Base-by-base conservation (phyloP, 2,113 vertebrate genomes). In the Atlantisia rogersi region DNA sequence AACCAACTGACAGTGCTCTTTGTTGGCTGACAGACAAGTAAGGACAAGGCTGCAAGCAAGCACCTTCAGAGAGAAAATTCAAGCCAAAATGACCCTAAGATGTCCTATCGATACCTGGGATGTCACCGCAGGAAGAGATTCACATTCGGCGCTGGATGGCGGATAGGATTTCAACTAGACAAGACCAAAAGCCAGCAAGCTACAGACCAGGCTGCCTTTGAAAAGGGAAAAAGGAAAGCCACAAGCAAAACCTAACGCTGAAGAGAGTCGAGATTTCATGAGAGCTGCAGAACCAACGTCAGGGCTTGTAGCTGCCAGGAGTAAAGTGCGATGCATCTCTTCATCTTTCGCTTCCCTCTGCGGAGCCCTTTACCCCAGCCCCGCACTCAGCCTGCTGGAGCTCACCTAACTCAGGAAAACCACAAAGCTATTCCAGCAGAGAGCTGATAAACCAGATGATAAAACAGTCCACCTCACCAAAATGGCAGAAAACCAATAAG, bases 401-500 rank as follows among this genome's bases (percentile, higher is more conserved):
- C 25, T 25, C 17, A 11, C 16, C 28, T 32, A 46, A 63, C 25
- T 29, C 39, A 6, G 20, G 15, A 26, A 68, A 88, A 37, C 2
- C 1, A 63, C 67, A 69, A 39, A 92, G 82, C 29, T 75, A 35
- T 39, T 52, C 52, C 80, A 71, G 73, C 52, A 86, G 20, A 64
- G 86, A 86, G 60, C 39, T 0, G 2, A 63, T 8, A 29, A 86
- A 89, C 26, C 3, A 48, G 32, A 42, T 1, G 2, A 64, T 19
- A 67, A 26, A 81, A 67, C 69, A 26, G 58, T 44, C 68, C 69
- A 63, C 60, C n/a, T 74, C 19, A 2, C 46, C 77, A 82, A 94
- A 94, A 91, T 44, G 42, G 65, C 69, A 96, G 93, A 91, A 89
- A 95, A 86, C 29, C 91, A 95, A 25, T 17, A 78, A 84, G 65